phyloP scores from a whole-genome alignment of 2,113 vertebrate species.

The Notarius lentiginosus region DNA sequence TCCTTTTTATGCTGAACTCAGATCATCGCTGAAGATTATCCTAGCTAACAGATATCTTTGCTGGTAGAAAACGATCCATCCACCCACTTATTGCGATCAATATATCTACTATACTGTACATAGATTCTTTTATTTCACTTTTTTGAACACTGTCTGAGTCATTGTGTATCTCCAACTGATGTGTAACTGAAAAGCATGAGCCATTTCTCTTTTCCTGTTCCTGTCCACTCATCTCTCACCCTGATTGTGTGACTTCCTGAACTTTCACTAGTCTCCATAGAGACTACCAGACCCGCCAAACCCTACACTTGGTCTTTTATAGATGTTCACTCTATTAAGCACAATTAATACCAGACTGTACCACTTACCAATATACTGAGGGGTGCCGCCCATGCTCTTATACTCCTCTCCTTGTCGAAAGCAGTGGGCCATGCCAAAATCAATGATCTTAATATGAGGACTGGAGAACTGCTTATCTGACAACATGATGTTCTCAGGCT shows the following conservation, averaged over 20 bases:
- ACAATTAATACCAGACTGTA: neutral
- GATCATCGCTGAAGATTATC: neutral
- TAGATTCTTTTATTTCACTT: neutral
- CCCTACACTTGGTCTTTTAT: neutral
- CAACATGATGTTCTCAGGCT: conserved; percentile 81
- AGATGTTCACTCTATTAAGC: neutral
- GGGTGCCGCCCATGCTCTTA: conserved; percentile 78
- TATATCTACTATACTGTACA: neutral
- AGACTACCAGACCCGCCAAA: conserved; percentile 23
- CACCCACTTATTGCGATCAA: neutral
- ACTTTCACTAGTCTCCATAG: conserved; percentile 28
- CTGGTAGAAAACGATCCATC: too few species aligned
- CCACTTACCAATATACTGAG: conserved; percentile 81
- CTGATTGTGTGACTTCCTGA: conserved; percentile 41
- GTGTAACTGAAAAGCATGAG: neutral
- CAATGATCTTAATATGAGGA: conserved; percentile 76
- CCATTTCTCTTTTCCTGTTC: conserved; percentile 35
- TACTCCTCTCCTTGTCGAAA: conserved; percentile 68
- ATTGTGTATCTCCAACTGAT: neutral
- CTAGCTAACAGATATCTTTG: too few species aligned
- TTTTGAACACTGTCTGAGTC: neutral
- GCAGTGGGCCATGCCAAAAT: conserved; percentile 75
- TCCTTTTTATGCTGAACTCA: neutral
- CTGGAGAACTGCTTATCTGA: conserved; percentile 66
- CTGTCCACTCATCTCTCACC: conserved; percentile 33